A percentile compares a stretch with the other conserved stretches of the same genome.
Conservation (phyloP, 2,797 vertebrate genomes). For the Pampus argenteus region DNA sequence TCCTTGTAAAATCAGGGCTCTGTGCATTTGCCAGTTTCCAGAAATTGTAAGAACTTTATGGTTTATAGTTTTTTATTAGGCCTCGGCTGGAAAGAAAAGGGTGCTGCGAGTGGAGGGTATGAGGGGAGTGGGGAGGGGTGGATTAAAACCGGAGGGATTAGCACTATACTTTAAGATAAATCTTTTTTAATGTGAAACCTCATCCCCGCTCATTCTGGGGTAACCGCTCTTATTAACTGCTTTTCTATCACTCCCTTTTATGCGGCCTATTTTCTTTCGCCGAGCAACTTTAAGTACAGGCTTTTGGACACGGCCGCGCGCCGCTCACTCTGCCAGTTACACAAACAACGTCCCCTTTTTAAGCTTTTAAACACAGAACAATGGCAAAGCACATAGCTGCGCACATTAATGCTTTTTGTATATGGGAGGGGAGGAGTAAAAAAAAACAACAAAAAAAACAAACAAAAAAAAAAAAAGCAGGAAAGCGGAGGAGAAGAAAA, state of each 20-base stretch:
- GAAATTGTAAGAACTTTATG: slow-evolving; percentile 85
- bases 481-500: slow-evolving; percentile 75
- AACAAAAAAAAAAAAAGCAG: slow-evolving; percentile 45
- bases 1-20: slow-evolving; percentile 83
- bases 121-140: slow-evolving; percentile 30
- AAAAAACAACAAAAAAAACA: slow-evolving; percentile 37
- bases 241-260: slow-evolving; percentile 76
- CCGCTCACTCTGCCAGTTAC: slow-evolving; percentile 76
- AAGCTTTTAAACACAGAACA: slow-evolving; percentile 87
- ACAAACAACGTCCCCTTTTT: slow-evolving; percentile 81
- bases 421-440: slow-evolving; percentile 61
- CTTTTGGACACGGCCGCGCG: slow-evolving; percentile 69
- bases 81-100: slow-evolving; percentile 69
- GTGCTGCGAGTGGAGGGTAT: slow-evolving; percentile 40
- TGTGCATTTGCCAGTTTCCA: slow-evolving; percentile 80
- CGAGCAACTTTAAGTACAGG: slow-evolving; percentile 74
- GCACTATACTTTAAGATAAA: slow-evolving; percentile 86
- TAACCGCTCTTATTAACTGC: slow-evolving; percentile 81
- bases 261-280: slow-evolving; percentile 57
- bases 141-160: slow-evolving; percentile 85
- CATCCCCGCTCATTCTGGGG: slow-evolving; percentile 84
- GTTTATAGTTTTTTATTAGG: slow-evolving; percentile 81
- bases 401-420: slow-evolving; percentile 85
- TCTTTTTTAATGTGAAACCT: slow-evolving; percentile 87
- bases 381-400: slow-evolving; percentile 81